Evolutionary conservation across 2,888 invertebrate species (phyloP), one percentile per base, ranked within the genome.

Genomic region (Strigamia transsilvanica): DNA sequence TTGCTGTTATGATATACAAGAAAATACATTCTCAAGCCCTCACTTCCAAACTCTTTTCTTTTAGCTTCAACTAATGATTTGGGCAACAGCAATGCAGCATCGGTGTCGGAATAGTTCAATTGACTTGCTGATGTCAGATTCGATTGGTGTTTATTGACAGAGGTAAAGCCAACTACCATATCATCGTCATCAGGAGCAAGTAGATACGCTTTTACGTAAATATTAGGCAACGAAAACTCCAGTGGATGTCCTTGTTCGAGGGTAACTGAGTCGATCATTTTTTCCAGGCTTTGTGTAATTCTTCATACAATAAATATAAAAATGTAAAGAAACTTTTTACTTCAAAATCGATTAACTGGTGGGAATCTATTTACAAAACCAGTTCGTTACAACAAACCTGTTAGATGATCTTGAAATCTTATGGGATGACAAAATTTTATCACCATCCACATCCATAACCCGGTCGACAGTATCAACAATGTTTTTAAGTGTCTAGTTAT

Each of bases 41-140:
- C 15, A 7, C 12, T 61, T 61, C 23, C 9, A 61, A n/a, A n/a
- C 21, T 23, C 0, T 18, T 18, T 61, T 0, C 7, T 61, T 61
- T 61, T 10, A 0, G 23, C 1, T 18, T 80, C 46, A 4, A 80
- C 13, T 21, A 80, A 23, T n/a, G 34, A 21, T 41, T n/a, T 18
- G 18, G 80, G 80, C n/a, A 80, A 32, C 13, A 80, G 23, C 15
- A 80, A 42, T 15, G 80, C 80, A 27, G 61, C 61, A 23, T 80
- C 80, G 34, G 56, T 51, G 15, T 12, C 0, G 6, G 23, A 23
- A 56, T 23, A 23, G 15, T 80, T 21, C 38, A 80, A 21, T 80
- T 80, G 41, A 21, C 46, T 21, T 2, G 78, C 32, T 27, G 34
- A 38, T 41, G n/a, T 18, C 5, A 80, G 41, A 4, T 32, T n/a